Percentiles rank a stretch among this genome's conserved stretches.
These are phyloP conservation scores for Polyommatus iphigenia DNA, from an alignment of 2,888 invertebrate species.

Conservation along the genomic window DNA sequence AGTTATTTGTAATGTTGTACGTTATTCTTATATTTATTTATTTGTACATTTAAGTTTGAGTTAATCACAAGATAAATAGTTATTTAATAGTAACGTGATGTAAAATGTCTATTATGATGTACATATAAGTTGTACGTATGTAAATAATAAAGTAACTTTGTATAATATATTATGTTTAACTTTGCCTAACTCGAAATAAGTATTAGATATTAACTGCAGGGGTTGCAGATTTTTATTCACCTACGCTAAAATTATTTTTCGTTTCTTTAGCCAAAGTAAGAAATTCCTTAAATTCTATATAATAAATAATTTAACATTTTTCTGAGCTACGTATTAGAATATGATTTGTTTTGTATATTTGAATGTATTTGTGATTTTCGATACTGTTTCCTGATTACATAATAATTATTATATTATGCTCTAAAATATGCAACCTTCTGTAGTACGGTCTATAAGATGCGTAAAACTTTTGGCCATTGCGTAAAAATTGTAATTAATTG, in stretches of 20 bases:
- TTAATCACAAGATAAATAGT: not conserved
- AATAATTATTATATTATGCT: not conserved
- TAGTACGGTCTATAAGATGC: not conserved
- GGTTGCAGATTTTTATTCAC: not conserved
- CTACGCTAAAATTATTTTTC: not conserved
- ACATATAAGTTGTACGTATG: conserved; percentile 7
- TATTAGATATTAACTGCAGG: not conserved
- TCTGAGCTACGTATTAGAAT: not conserved
- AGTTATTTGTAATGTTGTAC: not conserved
- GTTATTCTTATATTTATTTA: not conserved
- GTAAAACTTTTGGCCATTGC: not conserved
- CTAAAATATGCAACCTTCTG: not conserved
- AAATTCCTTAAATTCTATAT: no score
- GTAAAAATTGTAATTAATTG: not conserved
- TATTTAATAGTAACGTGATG: not conserved
- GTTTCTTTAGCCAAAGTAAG: no score
- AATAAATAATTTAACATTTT: no score
- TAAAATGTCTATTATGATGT: not conserved
- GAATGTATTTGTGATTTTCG: not conserved
- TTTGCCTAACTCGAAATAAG: conserved; percentile 16
- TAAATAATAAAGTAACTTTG: not conserved
- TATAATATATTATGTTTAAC: not conserved
- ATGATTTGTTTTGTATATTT: not conserved
- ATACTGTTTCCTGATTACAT: not conserved
- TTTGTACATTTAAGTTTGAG: not conserved